Evolutionary conservation across 2,113 vertebrate genomes (phyloP).

Genomic region (Notiomystis cincta): DNA sequence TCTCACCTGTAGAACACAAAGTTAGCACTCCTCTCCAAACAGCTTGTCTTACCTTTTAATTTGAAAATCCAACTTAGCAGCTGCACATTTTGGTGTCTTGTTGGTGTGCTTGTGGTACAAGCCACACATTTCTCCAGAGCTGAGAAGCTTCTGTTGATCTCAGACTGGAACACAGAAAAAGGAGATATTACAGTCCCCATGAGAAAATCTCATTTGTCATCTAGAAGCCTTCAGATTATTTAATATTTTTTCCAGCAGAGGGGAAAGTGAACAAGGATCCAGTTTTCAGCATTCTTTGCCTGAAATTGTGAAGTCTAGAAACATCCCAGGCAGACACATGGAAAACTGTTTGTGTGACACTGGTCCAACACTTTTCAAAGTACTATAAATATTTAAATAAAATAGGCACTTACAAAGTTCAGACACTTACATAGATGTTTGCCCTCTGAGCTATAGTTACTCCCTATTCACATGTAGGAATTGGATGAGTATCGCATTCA

Average conservation of each 20-base stretch:
- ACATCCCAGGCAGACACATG: not conserved
- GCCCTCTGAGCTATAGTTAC: not conserved
- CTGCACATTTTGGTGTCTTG: not conserved
- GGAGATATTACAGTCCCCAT: not conserved
- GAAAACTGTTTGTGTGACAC: not conserved
- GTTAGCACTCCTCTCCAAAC: not conserved
- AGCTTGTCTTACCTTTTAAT: not conserved
- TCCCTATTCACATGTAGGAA: not conserved
- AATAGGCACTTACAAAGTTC: not conserved
- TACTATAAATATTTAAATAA: not conserved
- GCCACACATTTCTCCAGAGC: not conserved
- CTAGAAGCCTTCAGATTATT: not conserved
- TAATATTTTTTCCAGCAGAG: not conserved
- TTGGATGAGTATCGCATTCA: not conserved
- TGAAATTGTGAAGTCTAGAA: not conserved
- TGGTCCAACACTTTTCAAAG: not conserved
- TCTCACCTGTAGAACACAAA: not conserved
- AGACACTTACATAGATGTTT: not conserved
- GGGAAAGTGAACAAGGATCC: not conserved
- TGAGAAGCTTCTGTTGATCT: not conserved
- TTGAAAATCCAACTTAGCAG: not conserved
- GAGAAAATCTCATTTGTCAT: not conserved
- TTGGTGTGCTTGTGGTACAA: not conserved
- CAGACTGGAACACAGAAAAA: not conserved
- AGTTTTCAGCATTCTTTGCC: not conserved